phyloP scores from a whole-genome alignment of 2,113 vertebrate species.

The Percopsis transmontana region DNA sequence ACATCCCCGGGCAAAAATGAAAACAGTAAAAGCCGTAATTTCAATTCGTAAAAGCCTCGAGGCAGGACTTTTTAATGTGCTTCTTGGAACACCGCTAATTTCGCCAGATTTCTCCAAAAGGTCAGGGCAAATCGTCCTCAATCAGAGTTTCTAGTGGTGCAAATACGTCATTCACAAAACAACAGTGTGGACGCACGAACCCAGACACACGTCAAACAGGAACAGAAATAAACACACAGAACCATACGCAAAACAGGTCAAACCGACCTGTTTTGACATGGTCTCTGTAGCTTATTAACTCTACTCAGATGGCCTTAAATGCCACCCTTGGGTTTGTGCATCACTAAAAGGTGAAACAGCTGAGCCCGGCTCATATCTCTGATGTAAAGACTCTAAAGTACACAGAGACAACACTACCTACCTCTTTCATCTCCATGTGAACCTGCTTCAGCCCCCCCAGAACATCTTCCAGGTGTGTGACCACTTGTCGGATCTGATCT shows the following conservation, averaged over 20 bases:
- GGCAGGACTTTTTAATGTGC: slow-evolving; percentile 52
- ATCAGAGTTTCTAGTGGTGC: slow-evolving; percentile 36
- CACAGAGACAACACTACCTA: slow-evolving; percentile 49
- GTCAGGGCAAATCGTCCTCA: slow-evolving; percentile 54
- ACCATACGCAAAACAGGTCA: neutral
- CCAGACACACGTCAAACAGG: neutral
- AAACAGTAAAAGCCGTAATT: slow-evolving; percentile 43
- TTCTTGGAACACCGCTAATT: slow-evolving; percentile 45
- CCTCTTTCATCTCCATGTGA: slow-evolving; percentile 83
- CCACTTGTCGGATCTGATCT: slow-evolving; percentile 80
- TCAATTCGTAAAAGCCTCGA: slow-evolving; percentile 47
- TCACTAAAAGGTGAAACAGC: slow-evolving; percentile 23
- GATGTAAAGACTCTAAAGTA: neutral
- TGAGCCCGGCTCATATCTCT: slow-evolving; percentile 18
- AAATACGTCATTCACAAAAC: slow-evolving; percentile 55
- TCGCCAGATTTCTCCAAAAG: slow-evolving; percentile 50
- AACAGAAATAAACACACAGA: slow-evolving; percentile 1
- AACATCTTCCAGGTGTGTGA: slow-evolving; percentile 78
- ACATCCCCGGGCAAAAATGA: slow-evolving; percentile 55
- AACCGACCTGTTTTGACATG: neutral
- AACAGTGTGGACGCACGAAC: slow-evolving; percentile 9
- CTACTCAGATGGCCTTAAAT: slow-evolving; percentile 42
- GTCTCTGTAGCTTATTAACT: neutral
- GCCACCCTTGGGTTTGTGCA: slow-evolving; percentile 20
- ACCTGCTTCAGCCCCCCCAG: slow-evolving; percentile 81